Base-by-base conservation (phyloP, 1,140 invertebrate species). In the Brachionus manjavacas region DNA sequence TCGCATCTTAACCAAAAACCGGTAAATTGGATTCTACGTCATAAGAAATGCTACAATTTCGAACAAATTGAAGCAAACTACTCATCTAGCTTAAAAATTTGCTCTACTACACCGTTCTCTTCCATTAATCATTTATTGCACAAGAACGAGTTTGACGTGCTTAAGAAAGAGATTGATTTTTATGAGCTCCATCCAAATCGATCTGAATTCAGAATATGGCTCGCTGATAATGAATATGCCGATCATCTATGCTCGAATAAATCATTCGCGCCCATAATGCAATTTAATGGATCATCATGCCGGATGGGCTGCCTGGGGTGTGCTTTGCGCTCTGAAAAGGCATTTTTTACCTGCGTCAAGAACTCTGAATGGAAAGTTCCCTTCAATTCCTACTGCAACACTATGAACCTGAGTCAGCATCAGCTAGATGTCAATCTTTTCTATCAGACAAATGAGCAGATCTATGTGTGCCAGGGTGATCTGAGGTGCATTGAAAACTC, bases 21-120 rank as follows among this genome's bases (percentile, higher is more conserved):
- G 4, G 35, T 81, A 28, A 64, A 81, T 81, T 81, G 79, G 79
- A 64, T 64, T 41, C 41, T 81, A 64, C 20, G 49, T n/a, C 20
- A 81, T 46, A 81, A 81, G 8, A 81, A 81, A 81, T 81, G 79
- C 41, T 81, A 64, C 52, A 39, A 68, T 60, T 68, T 68, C 35
- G 52, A 23, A 9, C 35, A 39, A 41, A 81, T 25, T 25, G 41
- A 68, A 68, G 9, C 23, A 35, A 81, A 60, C 41, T 81, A 64
- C 64, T 66, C 52, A 28, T 43, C 55, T 81, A 68, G 52, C 35
- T 43, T 31, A 31, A 35, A 81, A 31, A 7, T 23, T 3, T 81
- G 79, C 28, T 64, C 64, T 12, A 60, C 23, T 43, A 68, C 39
- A 41, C 64, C 79, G 16, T 64, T 64, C 60, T 52, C 52, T 68